Evolutionary conservation across 2,888 invertebrate species (phyloP), one percentile per base, ranked within the genome.

Genomic region (Raillietiella orientalis): DNA sequence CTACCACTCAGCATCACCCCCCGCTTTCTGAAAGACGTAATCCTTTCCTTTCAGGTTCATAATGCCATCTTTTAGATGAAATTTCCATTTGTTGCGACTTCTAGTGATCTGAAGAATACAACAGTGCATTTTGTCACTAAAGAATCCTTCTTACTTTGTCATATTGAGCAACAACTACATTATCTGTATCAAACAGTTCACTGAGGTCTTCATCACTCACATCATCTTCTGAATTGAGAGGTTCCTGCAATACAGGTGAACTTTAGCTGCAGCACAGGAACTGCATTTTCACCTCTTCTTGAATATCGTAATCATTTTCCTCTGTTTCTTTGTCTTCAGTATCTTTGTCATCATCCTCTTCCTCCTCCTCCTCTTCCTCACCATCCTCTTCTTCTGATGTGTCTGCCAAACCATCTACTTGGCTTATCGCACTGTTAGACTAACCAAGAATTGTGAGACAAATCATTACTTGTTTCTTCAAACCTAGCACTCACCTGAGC

Each of bases 1-100:
- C n/a, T n/a, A 96, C 93, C 96, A 96, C 48, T 96, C 96, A 14
- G 93, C 93, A 56, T 99, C 96, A 36, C 96, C 96, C 41, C 70
- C 77, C 9, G 90, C 87, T 55, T 82, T 87, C 53, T 90, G 90
- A 55, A 96, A 99, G 41, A 93, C 82, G 55, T 69, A 93, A 55
- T 99, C 96, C 50, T 77, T 79, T 23, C 93, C 90, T 36, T 69
- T 69, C 42, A 96, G 62, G 56, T 87, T 93, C 96, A 96, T 96
- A 34, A 96, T 90, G 30, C 96, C 96, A 53, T 96, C 96, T 53
- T 99, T 99, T 34, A 96, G 56, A 48, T 84, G 77, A 49, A 99
- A 93, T 55, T 93, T 96, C 96, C 96, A 96, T 50, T 84, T 84
- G 50, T 87, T 90, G 41, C 93, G 66, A 46, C 77, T 87, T 46